Percentiles rank a stretch among this genome's conserved stretches.
Conservation (phyloP, 2,888 invertebrate species). For the Conomelus anceps region DNA sequence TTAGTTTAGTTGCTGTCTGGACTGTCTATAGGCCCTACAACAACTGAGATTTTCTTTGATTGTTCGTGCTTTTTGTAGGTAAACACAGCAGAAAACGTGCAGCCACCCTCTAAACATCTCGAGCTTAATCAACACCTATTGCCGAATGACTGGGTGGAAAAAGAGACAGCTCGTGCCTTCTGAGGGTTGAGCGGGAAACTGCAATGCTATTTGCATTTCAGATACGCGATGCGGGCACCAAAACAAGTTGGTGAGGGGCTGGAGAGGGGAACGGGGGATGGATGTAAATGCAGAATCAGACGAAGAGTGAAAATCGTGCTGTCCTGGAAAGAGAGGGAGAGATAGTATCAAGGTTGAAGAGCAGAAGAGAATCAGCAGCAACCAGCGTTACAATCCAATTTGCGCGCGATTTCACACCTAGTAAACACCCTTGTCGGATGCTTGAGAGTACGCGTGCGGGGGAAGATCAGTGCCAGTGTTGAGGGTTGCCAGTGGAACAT, state of each 20-base stretch:
- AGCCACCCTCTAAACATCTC: not conserved
- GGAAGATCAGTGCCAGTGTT: not conserved
- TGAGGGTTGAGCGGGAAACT: not conserved
- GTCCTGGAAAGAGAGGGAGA: no score
- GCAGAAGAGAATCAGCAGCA: constrained; percentile 7
- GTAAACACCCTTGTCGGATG: constrained; percentile 28
- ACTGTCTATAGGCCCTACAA: not conserved
- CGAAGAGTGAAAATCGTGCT: no score
- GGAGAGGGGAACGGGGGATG: not conserved
- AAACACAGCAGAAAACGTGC: not conserved
- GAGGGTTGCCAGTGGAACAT: not conserved
- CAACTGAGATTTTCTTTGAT: not conserved
- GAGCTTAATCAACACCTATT: not conserved
- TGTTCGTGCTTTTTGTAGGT: not conserved
- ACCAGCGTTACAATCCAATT: constrained; percentile 31
- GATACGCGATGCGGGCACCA: not conserved
- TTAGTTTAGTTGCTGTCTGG: not conserved
- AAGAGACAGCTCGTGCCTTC: no score
- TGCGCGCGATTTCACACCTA: constrained; percentile 35
- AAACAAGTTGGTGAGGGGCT: not conserved
- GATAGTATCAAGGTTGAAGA: not conserved
- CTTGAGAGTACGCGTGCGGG: not conserved
- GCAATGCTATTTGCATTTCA: not conserved
- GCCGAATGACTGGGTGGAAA: no score
- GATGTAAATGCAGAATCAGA: not conserved